These are phyloP conservation scores for Chamaetylas fuelleborni DNA, from an alignment of 2,113 vertebrate species.

Conservation along the genomic window DNA sequence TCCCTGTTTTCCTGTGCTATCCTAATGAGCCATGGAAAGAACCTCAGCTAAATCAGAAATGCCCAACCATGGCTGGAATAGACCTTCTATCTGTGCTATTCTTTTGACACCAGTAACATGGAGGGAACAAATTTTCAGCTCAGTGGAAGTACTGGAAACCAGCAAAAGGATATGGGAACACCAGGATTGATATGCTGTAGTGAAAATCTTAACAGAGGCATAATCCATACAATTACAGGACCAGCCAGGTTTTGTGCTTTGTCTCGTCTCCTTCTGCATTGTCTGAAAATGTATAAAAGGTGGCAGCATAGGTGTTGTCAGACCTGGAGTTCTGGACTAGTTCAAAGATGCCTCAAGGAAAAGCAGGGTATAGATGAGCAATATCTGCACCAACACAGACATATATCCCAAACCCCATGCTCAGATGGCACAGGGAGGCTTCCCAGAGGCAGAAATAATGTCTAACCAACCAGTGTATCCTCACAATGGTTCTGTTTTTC, in stretches of 20 bases:
- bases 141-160: not conserved
- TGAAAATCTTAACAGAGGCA: not conserved
- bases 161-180: not conserved
- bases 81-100: not conserved
- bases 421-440: not conserved
- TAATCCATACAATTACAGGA: not conserved
- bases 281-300: not conserved
- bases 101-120: not conserved
- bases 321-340: not conserved
- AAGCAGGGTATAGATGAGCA: not conserved
- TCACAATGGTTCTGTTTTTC: not conserved
- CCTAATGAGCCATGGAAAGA: constrained; percentile 29
- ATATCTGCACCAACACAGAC: not conserved
- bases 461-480: not conserved
- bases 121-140: not conserved
- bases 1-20: not conserved
- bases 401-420: not conserved
- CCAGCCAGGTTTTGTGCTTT: not conserved
- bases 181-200: not conserved
- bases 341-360: not conserved
- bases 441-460: not conserved
- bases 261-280: not conserved
- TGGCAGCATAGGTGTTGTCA: not conserved
- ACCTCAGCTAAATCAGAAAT: not conserved
- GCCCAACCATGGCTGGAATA: not conserved